Conservation (phyloP, 2,113 vertebrate species). For the Gasterosteus aculeatus region DNA sequence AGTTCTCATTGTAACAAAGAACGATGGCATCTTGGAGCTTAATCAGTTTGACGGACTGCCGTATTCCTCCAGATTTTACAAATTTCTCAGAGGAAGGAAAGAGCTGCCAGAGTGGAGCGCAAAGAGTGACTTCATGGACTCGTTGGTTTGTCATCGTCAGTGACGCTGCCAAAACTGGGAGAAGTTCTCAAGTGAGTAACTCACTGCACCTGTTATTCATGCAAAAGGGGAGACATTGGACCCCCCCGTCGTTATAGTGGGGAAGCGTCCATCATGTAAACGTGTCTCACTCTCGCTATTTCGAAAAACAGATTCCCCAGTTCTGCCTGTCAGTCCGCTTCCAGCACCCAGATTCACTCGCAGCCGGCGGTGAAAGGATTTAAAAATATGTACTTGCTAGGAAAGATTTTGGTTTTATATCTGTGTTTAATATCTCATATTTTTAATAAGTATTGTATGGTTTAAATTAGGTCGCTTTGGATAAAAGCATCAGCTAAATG, state of each 20-base stretch:
- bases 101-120: constrained; percentile 87
- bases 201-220: not conserved
- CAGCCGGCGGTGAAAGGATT: constrained; percentile 82
- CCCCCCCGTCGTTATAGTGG: no score
- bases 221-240: not conserved
- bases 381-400: no score
- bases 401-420: no score
- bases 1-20: constrained; percentile 51
- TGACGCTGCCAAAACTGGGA: constrained; percentile 86
- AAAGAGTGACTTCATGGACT: constrained; percentile 86
- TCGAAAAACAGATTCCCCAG: constrained; percentile 83
- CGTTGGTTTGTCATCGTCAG: constrained; percentile 84
- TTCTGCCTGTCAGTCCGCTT: constrained; percentile 85
- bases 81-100: constrained; percentile 86
- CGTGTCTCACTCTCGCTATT: constrained; percentile 21
- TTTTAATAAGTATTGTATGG: no score
- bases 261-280: not conserved
- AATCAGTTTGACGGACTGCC: constrained; percentile 93
- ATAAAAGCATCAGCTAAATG: no score
- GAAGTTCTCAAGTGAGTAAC: constrained; percentile 90
- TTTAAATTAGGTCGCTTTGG: no score
- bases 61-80: constrained; percentile 90
- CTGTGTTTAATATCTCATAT: no score
- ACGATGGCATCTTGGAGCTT: constrained; percentile 83
- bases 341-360: constrained; percentile 80